Percentiles rank a stretch among this genome's conserved stretches.
phyloP scores from a whole-genome alignment of 2,888 invertebrate genomes.

The Bugulina stolonifera region DNA sequence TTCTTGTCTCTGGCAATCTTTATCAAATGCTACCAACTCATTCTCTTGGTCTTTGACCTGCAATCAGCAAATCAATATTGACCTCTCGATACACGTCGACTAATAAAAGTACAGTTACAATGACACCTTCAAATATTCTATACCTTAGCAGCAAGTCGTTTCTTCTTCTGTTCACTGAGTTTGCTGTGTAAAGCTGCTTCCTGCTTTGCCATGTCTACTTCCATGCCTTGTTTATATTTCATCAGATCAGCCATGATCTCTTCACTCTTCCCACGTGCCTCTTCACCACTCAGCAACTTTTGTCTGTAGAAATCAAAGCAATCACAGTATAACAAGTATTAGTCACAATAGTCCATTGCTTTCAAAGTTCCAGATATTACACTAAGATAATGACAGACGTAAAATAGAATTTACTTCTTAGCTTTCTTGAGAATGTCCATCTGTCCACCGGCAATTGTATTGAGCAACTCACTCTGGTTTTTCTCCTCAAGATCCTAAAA shows the following conservation, averaged over 20 bases:
- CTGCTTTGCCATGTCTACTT: conserved; percentile 37
- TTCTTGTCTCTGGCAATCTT: conserved; percentile 21
- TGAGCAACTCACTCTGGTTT: conserved; percentile 40
- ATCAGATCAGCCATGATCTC: conserved; percentile 38
- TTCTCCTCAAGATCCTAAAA: conserved; percentile 44
- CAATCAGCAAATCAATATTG: no score
- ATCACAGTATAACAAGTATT: no score
- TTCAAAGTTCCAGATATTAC: no score
- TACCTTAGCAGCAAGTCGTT: conserved; percentile 30
- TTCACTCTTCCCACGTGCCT: conserved; percentile 37
- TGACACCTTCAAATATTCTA: background rate
- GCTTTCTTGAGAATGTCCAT: conserved; percentile 37
- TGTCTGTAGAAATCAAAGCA: no score
- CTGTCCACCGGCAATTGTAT: conserved; percentile 43
- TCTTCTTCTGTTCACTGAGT: conserved; percentile 39
- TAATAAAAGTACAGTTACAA: background rate
- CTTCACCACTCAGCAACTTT: conserved; percentile 32
- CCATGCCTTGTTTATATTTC: conserved; percentile 38
- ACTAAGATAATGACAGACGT: no score
- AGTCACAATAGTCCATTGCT: no score
- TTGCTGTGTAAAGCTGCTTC: conserved; percentile 40
- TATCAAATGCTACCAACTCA: background rate
- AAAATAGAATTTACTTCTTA: conserved; percentile 38
- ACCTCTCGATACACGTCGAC: no score
- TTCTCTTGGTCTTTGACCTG: conserved; percentile 21